These are phyloP conservation scores for Phyllostomus discolor DNA, from an alignment of 2,113 vertebrate genomes.

Conservation along the genomic window DNA sequence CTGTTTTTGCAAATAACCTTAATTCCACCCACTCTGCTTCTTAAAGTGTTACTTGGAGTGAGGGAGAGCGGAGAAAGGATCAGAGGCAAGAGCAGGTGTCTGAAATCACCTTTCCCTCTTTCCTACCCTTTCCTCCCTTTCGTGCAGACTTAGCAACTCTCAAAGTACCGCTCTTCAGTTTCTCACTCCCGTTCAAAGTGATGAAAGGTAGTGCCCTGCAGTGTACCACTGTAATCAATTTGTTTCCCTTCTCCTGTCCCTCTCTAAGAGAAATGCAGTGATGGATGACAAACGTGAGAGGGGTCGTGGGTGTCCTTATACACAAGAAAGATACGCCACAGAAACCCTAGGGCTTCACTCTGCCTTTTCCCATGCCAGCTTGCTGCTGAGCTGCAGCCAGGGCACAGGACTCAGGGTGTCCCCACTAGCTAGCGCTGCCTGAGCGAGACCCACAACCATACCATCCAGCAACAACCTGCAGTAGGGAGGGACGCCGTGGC, in stretches of 20 bases:
- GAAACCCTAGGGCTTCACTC: neutral
- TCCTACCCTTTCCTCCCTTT: neutral
- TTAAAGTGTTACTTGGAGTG: neutral
- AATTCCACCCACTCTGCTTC: neutral
- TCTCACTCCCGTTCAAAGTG: neutral
- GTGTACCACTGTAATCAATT: neutral
- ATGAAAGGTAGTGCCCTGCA: neutral
- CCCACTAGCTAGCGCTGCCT: neutral
- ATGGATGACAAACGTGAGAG: neutral
- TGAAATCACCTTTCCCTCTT: neutral
- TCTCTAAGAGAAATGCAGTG: constrained; percentile 14
- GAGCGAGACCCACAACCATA: neutral
- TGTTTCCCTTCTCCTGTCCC: neutral
- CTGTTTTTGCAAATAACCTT: constrained; percentile 31
- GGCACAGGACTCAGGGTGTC: neutral
- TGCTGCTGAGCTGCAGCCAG: neutral
- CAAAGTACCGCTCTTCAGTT: neutral
- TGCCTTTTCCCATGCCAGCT: neutral
- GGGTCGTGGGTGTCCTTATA: neutral
- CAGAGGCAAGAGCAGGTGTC: neutral
- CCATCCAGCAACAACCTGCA: neutral
- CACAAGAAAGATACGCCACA: neutral
- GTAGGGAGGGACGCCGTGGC: neutral
- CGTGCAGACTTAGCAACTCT: neutral
- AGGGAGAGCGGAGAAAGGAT: neutral